Evolutionary conservation across 2,113 vertebrate species (phyloP), one percentile per base, ranked within the genome.

Genomic region (Aphyosemion australe): DNA sequence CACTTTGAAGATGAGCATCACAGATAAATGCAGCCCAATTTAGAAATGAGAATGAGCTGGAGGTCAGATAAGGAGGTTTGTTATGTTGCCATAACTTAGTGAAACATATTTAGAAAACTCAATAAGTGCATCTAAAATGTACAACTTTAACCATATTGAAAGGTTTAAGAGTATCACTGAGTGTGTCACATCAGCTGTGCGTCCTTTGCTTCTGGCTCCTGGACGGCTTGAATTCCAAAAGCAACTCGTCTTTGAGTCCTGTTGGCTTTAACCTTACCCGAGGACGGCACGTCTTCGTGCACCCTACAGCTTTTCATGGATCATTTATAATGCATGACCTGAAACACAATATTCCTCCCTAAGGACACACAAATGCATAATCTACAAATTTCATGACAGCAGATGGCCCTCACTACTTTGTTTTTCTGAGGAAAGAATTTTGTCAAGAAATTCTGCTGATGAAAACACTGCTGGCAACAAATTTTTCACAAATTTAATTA

Each of bases 311-410:
- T 76, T 68, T 77, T 70, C 66, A 50, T 48, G 73, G 75, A 42
- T 83, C 76, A 88, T 89, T 78, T 80, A 88, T 84, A 86, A 89
- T 85, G 69, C 56, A 88, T 77, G 61, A 72, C 79, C 63, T 57
- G 32, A 65, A 84, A 61, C 66, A 78, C 62, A 73, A 74, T 61
- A 70, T 58, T 54, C 62, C 56, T 80, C 74, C 82, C 79, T 7
- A 37, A 61, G 69, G 79, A 57, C 54, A 78, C 57, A 42, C 10
- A 12, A 42, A 42, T 84, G 62, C 74, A 84, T 84, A 89, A 88
- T 88, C 89, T 64, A 78, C 58, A 21, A 20, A 74, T 80, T 76
- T 45, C 54, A 61, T 61, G 68, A 69, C 55, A 71, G 71, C 54
- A 74, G 76, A 72, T 34, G 16, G 45, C 52, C n/a, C 19, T 43